Percentiles rank a stretch among this genome's conserved stretches.
Conservation (phyloP, 2,888 invertebrate genomes). For the Melieria crassipennis region DNA sequence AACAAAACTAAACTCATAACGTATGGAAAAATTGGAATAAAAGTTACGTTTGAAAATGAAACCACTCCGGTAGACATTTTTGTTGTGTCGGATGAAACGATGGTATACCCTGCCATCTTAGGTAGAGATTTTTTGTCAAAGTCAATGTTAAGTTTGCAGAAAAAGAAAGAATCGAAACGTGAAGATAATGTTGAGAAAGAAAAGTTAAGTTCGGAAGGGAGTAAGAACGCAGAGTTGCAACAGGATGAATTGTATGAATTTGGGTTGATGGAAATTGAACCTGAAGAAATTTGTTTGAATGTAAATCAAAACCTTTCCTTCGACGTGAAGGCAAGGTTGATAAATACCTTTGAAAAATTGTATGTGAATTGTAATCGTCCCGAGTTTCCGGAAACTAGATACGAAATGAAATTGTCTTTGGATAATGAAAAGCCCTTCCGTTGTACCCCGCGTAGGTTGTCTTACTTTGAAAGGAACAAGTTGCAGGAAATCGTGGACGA, state of each 20-base stretch:
- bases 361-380: slow-evolving; percentile 1
- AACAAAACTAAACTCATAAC: slow-evolving; percentile 29
- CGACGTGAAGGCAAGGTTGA: not conserved
- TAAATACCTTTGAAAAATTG: not conserved
- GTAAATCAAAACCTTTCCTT: not conserved
- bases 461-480: slow-evolving; percentile 25
- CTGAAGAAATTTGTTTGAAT: not conserved
- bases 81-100: slow-evolving; percentile 38
- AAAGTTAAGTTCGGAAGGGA: not conserved
- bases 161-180: too few relatives aligned
- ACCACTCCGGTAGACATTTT: slow-evolving; percentile 32
- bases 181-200: slow-evolving; percentile 3
- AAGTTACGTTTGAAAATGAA: slow-evolving; percentile 27
- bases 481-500: slow-evolving; percentile 34
- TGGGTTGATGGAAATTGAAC: not conserved
- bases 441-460: slow-evolving; percentile 30
- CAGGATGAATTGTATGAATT: not conserved
- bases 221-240: not conserved
- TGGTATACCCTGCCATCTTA: slow-evolving; percentile 35
- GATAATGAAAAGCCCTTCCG: slow-evolving; percentile 35
- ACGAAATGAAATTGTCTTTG: slow-evolving; percentile 33
- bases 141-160: slow-evolving; percentile 27
- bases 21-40: slow-evolving; percentile 31
- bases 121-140: slow-evolving; percentile 35
- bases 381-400: not conserved